Conservation (phyloP, 92 coral and sea anemone species). For the Bergia sp. region DNA sequence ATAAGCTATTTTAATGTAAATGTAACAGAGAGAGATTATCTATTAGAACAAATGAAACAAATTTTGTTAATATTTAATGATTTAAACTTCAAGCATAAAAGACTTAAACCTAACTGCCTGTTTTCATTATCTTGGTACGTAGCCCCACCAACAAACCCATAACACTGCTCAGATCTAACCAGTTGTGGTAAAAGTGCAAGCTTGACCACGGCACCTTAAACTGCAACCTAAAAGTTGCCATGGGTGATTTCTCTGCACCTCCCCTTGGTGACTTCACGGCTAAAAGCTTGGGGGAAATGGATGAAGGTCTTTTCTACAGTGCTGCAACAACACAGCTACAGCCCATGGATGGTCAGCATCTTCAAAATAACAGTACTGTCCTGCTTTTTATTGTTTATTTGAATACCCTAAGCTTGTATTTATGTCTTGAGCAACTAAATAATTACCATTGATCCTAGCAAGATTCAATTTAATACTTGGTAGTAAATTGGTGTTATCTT, state of each 20-base stretch:
- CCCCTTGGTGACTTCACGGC: slow-evolving; percentile 76
- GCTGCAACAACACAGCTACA: slow-evolving; percentile 82
- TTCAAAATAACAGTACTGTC: slow-evolving; percentile 85
- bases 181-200: slow-evolving; percentile 41
- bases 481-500: background rate
- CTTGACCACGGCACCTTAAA: slow-evolving; percentile 43
- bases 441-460: background rate
- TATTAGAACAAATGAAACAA: slow-evolving; percentile 28
- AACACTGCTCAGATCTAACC: slow-evolving; percentile 48
- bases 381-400: slow-evolving; percentile 18
- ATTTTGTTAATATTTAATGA: slow-evolving; percentile 64
- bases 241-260: slow-evolving; percentile 80
- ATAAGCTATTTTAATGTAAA: background rate
- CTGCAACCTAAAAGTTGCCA: slow-evolving; percentile 49
- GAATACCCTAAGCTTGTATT: background rate
- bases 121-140: slow-evolving; percentile 78
- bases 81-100: slow-evolving; percentile 57
- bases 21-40: slow-evolving; percentile 10
- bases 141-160: slow-evolving; percentile 32
- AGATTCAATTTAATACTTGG: too few relatives aligned
- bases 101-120: slow-evolving; percentile 75
- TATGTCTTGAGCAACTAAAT: slow-evolving; percentile 6
- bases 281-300: slow-evolving; percentile 78
- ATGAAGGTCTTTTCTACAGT: slow-evolving; percentile 89
- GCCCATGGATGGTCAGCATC: slow-evolving; percentile 74